These are phyloP conservation scores for Cavia porcellus DNA, from an alignment of 2,113 vertebrate genomes.

Conservation along the genomic window DNA sequence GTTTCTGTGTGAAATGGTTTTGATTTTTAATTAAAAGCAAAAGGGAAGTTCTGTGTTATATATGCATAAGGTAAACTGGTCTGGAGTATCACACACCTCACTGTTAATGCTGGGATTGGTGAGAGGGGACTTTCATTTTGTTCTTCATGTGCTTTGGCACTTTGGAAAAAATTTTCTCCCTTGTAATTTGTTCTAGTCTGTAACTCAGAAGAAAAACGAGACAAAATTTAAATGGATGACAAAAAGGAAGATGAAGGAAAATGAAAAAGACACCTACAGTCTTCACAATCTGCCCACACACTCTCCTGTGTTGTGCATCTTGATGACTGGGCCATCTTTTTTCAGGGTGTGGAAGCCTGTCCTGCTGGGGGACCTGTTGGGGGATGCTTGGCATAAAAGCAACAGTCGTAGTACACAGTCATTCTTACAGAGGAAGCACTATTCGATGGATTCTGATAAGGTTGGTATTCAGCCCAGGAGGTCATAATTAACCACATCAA, in stretches of 20 bases:
- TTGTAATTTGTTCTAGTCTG: conserved; percentile 21
- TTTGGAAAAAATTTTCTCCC: background rate
- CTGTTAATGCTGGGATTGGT: background rate
- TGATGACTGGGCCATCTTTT: background rate
- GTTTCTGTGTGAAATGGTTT: conserved; percentile 16
- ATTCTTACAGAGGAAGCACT: conserved; percentile 63
- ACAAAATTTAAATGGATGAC: background rate
- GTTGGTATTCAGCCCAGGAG: conserved; percentile 66
- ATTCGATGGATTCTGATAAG: conserved; percentile 77
- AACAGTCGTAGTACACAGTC: conserved; percentile 25
- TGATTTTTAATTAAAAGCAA: background rate
- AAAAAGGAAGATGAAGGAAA: background rate
- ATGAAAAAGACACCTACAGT: background rate
- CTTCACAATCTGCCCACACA: background rate
- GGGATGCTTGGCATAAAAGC: background rate
- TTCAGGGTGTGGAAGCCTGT: background rate
- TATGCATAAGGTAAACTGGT: background rate
- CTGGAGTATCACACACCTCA: background rate
- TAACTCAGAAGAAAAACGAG: background rate
- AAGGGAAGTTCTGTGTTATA: background rate
- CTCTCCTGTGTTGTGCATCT: conserved; percentile 19
- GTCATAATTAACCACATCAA: conserved; percentile 81
- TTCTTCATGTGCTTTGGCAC: conserved; percentile 11
- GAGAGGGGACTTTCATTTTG: background rate
- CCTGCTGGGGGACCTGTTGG: conserved; percentile 56